Evolutionary conservation across 2,888 invertebrate genomes (phyloP).

Genomic region (Platycnemis pennipes): DNA sequence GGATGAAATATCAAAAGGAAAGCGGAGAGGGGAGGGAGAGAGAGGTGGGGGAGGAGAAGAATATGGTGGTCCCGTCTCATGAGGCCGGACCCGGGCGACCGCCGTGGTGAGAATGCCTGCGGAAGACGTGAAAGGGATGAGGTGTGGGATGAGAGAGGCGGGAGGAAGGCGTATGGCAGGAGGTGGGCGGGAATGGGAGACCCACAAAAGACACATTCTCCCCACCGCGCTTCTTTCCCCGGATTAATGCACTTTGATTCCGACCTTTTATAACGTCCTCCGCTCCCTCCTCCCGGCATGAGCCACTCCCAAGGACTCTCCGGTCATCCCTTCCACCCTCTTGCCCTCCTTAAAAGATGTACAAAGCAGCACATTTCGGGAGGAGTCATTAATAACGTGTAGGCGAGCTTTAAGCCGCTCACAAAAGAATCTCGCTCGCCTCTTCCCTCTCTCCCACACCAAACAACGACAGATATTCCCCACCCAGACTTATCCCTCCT

Average conservation of each 20-base stretch:
- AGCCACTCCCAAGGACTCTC: neutral
- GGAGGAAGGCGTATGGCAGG: neutral
- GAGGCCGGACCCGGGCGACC: neutral
- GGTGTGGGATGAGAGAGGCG: neutral
- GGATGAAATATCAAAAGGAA: neutral
- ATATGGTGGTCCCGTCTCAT: neutral
- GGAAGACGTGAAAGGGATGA: neutral
- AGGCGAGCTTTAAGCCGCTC: constrained; percentile 58
- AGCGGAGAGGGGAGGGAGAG: neutral
- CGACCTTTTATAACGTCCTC: constrained; percentile 41
- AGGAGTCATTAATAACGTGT: constrained; percentile 67
- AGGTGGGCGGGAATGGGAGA: constrained; percentile 33
- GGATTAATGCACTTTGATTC: constrained; percentile 68
- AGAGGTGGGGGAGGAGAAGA: neutral
- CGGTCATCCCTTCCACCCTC: neutral
- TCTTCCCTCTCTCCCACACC: constrained; percentile 23
- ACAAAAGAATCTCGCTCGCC: constrained; percentile 42
- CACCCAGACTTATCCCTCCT: too few species aligned
- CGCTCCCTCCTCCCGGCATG: neutral
- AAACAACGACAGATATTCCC: too few species aligned
- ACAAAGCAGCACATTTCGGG: constrained; percentile 60
- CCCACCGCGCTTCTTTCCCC: constrained; percentile 43
- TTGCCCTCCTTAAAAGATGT: constrained; percentile 56
- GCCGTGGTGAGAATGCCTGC: neutral
- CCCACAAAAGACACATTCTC: constrained; percentile 37